Percentiles rank a stretch among this genome's conserved stretches.
Evolutionary conservation across 2,888 invertebrate genomes (phyloP).

Genomic region (Mythimna ferrago): DNA sequence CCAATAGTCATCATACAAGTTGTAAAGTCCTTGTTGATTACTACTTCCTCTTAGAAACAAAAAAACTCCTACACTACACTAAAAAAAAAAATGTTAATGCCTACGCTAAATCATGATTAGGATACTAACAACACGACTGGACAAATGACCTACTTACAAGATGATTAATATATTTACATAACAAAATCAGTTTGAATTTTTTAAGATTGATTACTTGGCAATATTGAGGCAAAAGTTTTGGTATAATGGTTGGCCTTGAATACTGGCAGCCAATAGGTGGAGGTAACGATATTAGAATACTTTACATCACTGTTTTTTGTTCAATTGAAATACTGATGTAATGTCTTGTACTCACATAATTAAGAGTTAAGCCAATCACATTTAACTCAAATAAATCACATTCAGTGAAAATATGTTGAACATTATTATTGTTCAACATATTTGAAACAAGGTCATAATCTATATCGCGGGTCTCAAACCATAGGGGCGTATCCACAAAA

Average conservation of each 20-base stretch:
- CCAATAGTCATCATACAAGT: slow-evolving; percentile 4
- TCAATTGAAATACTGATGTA: slow-evolving; percentile 48
- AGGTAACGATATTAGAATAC: slow-evolving; percentile 39
- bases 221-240: slow-evolving; percentile 23
- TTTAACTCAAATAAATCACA: slow-evolving; percentile 10
- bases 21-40: slow-evolving; percentile 11
- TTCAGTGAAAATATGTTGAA: neutral
- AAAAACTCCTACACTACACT: neutral
- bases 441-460: neutral
- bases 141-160: slow-evolving; percentile 36
- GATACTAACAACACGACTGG: slow-evolving; percentile 3
- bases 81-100: slow-evolving; percentile 1
- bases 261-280: slow-evolving; percentile 32
- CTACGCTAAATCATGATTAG: slow-evolving; percentile 12
- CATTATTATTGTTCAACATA: slow-evolving; percentile 6
- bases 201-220: slow-evolving; percentile 27
- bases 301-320: slow-evolving; percentile 56
- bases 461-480: no score
- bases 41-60: slow-evolving; percentile 3
- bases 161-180: slow-evolving; percentile 1
- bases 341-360: slow-evolving; percentile 31
- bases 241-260: slow-evolving; percentile 57
- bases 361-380: neutral
- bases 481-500: no score
- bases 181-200: neutral